These are phyloP conservation scores for Cactoblastis cactorum DNA, from an alignment of 2,888 invertebrate species.

Conservation along the genomic window DNA sequence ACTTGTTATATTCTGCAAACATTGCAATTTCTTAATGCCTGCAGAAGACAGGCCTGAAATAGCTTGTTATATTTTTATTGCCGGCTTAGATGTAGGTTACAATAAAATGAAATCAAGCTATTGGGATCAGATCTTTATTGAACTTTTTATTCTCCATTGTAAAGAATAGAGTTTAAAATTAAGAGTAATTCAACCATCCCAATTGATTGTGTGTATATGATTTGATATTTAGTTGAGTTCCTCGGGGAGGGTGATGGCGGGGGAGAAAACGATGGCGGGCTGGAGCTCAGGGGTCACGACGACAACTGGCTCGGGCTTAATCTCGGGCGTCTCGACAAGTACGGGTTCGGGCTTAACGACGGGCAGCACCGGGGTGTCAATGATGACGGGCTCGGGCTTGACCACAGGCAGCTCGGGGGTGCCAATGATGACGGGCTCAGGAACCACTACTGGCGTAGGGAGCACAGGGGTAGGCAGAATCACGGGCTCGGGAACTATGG, in stretches of 20 bases:
- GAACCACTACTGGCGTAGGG: constrained; percentile 18
- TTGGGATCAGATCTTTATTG: not conserved
- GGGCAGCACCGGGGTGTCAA: constrained; percentile 16
- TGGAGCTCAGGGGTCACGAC: constrained; percentile 17
- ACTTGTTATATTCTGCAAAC: too few species aligned
- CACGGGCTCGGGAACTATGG: constrained; percentile 14
- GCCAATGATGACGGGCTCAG: constrained; percentile 21
- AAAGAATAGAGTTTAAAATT: too few species aligned
- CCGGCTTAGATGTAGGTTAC: too few species aligned
- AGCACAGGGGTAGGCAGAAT: constrained; percentile 15
- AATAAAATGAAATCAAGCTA: too few species aligned
- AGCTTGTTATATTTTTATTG: too few species aligned
- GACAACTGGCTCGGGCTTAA: constrained; percentile 18
- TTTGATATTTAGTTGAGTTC: constrained; percentile 33
- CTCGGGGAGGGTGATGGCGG: constrained; percentile 41
- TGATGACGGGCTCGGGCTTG: constrained; percentile 20
- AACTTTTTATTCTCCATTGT: not conserved
- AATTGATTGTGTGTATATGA: too few species aligned
- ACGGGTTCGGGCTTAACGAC: constrained; percentile 29
- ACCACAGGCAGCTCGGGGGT: constrained; percentile 19
- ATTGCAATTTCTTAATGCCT: too few species aligned
- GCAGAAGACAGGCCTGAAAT: too few species aligned
- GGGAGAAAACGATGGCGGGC: too few species aligned
- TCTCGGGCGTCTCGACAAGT: constrained; percentile 17
- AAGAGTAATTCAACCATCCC: too few species aligned